These are phyloP conservation scores for Macrocentrus cingulum DNA, from an alignment of 1,140 invertebrate genomes.

Conservation along the genomic window DNA sequence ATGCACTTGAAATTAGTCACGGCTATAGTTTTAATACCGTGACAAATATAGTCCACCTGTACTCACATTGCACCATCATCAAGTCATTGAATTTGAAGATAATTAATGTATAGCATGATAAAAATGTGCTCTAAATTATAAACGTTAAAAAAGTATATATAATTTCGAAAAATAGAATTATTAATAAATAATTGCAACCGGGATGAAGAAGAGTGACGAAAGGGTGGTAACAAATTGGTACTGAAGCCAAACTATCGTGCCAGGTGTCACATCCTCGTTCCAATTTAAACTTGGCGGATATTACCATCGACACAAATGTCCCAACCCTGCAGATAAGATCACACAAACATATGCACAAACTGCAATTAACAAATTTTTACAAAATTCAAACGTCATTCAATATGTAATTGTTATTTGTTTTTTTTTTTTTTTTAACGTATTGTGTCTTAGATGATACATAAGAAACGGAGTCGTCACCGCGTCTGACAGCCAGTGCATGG, in stretches of 20 bases:
- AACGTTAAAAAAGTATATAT: too few relatives aligned
- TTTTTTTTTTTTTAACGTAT: neutral
- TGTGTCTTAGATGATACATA: neutral
- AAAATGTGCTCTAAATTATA: too few relatives aligned
- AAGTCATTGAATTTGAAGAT: too few relatives aligned
- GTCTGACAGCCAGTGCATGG: constrained; percentile 3
- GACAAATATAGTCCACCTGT: too few relatives aligned
- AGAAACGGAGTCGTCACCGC: constrained; percentile 12
- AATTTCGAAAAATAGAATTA: too few relatives aligned
- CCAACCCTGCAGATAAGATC: neutral
- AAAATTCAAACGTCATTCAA: too few relatives aligned
- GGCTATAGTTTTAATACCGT: too few relatives aligned
- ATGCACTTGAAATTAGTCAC: too few relatives aligned
- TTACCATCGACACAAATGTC: constrained; percentile 11
- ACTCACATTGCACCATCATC: too few relatives aligned
- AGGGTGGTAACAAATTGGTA: constrained; percentile 2
- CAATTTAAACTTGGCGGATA: constrained; percentile 22
- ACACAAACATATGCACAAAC: neutral
- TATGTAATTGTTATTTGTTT: neutral
- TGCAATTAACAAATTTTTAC: neutral
- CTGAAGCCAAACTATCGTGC: constrained; percentile 6
- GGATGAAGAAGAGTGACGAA: neutral
- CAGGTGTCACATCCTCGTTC: constrained; percentile 19
- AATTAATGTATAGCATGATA: too few relatives aligned
- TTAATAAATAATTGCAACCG: neutral